Conservation (phyloP, 2,888 invertebrate genomes). For the Tinea pellionella region DNA sequence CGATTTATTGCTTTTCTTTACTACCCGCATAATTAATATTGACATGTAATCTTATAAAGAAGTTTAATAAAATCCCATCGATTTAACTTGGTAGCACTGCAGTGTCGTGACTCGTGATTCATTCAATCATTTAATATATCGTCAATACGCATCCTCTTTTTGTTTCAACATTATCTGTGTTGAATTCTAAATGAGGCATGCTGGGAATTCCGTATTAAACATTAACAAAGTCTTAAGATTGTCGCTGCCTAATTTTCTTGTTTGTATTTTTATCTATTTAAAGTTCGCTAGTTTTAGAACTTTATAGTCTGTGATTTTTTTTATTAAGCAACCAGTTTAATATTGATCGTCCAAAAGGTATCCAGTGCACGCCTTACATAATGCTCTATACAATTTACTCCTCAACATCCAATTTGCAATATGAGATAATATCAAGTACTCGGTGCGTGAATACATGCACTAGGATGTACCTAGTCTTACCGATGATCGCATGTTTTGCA, state of each 20-base stretch:
- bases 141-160: conserved; percentile 2
- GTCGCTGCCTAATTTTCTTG: neutral
- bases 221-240: neutral
- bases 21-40: neutral
- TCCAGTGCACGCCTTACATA: neutral
- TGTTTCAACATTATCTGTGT: conserved; percentile 1
- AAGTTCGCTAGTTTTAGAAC: no score
- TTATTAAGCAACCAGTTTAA: no score
- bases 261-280: no score
- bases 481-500: neutral
- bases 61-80: neutral
- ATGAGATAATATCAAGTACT: no score
- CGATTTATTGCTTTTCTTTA: neutral
- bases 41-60: neutral
- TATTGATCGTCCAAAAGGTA: no score
- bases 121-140: neutral
- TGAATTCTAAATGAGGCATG: conserved; percentile 3
- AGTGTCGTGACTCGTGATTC: neutral
- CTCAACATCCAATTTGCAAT: neutral
- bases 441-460: neutral
- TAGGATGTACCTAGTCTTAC: neutral
- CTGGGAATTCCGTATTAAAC: conserved; percentile 2
- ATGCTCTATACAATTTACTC: neutral
- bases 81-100: neutral
- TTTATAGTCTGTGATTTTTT: no score